phyloP scores from a whole-genome alignment of 2,888 invertebrate genomes.

The Epinotia bilunana region DNA sequence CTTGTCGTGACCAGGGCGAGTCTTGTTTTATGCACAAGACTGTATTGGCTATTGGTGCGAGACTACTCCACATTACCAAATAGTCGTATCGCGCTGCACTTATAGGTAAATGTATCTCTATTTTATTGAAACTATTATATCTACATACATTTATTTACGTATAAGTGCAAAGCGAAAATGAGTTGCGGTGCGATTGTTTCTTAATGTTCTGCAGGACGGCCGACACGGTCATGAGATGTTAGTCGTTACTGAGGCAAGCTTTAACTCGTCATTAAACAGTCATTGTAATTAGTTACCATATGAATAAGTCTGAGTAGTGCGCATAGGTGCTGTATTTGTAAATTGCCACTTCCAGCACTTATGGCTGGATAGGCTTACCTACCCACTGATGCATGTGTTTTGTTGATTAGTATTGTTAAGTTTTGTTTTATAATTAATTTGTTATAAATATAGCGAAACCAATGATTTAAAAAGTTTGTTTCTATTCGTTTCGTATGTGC shows the following conservation, averaged over 20 bases:
- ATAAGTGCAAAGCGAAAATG: constrained; percentile 63
- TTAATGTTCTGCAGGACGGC: constrained; percentile 37
- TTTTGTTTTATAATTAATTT: constrained; percentile 51
- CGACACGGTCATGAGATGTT: constrained; percentile 1
- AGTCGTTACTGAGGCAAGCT: constrained; percentile 54
- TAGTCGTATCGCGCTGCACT: constrained; percentile 54
- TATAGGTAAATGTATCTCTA: constrained; percentile 58
- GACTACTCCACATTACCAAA: constrained; percentile 49
- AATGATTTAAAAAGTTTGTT: constrained; percentile 68
- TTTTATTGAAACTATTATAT: constrained; percentile 28
- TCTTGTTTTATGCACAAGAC: constrained; percentile 51
- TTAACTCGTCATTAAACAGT: constrained; percentile 52
- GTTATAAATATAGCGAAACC: constrained; percentile 62
- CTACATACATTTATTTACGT: constrained; percentile 29
- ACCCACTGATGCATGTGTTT: constrained; percentile 71
- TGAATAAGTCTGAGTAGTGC: constrained; percentile 54
- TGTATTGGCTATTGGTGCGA: constrained; percentile 50
- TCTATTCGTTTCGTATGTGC: constrained; percentile 5
- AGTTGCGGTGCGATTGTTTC: constrained; percentile 67
- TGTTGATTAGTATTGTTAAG: constrained; percentile 65
- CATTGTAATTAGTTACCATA: constrained; percentile 54
- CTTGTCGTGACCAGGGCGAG: constrained; percentile 8
- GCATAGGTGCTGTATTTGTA: constrained; percentile 48
- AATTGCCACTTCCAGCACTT: constrained; percentile 17
- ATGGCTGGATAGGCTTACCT: constrained; percentile 42